Conservation (phyloP, 2,888 invertebrate genomes). For the Arenicola marina region DNA sequence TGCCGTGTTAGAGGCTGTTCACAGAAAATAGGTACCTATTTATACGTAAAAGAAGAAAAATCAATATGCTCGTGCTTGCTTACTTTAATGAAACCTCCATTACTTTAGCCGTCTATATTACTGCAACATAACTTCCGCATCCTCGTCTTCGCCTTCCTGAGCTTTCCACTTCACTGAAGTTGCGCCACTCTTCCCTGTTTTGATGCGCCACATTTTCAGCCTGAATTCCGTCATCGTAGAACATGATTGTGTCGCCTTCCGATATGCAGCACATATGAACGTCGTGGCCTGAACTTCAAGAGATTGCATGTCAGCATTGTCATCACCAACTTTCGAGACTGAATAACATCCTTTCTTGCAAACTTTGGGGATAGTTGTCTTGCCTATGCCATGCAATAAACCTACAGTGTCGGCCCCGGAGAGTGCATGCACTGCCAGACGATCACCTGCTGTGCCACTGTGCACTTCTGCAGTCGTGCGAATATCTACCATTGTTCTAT, state of each 20-base stretch:
- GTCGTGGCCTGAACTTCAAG: not conserved
- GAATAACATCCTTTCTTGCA: conserved; percentile 3
- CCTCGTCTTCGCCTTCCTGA: too few relatives aligned
- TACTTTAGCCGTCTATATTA: too few relatives aligned
- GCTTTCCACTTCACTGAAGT: too few relatives aligned
- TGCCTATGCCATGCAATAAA: conserved; percentile 13
- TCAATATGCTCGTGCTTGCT: too few relatives aligned
- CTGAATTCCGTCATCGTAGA: conserved; percentile 8
- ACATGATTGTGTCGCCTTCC: conserved; percentile 11
- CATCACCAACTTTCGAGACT: conserved; percentile 5
- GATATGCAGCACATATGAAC: conserved; percentile 13
- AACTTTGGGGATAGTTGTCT: conserved; percentile 6
- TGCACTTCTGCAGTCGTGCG: conserved; percentile 12
- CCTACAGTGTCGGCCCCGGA: not conserved
- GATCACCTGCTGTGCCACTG: conserved; percentile 1
- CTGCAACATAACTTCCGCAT: too few relatives aligned
- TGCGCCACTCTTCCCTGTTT: conserved; percentile 9
- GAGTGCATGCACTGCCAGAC: not conserved
- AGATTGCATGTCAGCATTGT: conserved; percentile 5
- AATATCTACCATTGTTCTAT: conserved; percentile 9
- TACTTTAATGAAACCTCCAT: too few relatives aligned
- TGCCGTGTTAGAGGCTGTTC: too few relatives aligned
- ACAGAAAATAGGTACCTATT: too few relatives aligned
- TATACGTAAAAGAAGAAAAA: too few relatives aligned
- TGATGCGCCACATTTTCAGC: conserved; percentile 1